These are phyloP conservation scores for Notothenia coriiceps DNA, from an alignment of 2,113 vertebrate genomes.

Conservation along the genomic window DNA sequence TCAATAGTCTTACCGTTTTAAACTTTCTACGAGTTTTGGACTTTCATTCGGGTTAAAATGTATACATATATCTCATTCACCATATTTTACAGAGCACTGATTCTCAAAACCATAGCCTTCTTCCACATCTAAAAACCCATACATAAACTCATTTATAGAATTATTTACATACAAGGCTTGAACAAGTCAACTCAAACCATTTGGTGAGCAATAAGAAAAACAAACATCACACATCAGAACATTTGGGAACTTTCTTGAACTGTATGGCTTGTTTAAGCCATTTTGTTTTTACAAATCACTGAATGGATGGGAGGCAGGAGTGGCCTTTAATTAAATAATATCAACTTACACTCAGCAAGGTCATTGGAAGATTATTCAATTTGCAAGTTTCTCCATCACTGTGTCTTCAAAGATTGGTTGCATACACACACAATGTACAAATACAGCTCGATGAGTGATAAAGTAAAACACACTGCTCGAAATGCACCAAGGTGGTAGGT, in stretches of 20 bases:
- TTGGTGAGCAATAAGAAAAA: conserved; percentile 49
- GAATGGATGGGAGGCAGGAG: conserved; percentile 20
- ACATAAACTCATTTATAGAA: conserved; percentile 76
- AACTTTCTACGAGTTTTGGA: conserved; percentile 57
- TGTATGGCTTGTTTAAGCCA: conserved; percentile 11
- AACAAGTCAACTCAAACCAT: conserved; percentile 57
- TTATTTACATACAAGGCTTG: conserved; percentile 79
- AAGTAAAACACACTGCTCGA: conserved; percentile 14
- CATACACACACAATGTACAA: conserved; percentile 41
- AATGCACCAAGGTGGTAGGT: conserved; percentile 21
- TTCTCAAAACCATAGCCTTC: conserved; percentile 61
- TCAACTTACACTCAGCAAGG: conserved; percentile 4
- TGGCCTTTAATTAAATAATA: conserved; percentile 43
- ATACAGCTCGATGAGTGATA: conserved; percentile 2
- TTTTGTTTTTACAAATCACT: conserved; percentile 45
- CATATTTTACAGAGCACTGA: conserved; percentile 72
- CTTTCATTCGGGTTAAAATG: conserved; percentile 70
- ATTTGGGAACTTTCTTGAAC: conserved; percentile 32
- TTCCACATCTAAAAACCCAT: conserved; percentile 68
- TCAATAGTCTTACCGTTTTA: conserved; percentile 54
- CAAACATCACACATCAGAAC: conserved; percentile 38
- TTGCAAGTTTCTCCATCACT: conserved; percentile 14
- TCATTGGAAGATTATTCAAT: conserved; percentile 5
- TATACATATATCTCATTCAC: conserved; percentile 68
- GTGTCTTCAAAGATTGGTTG: conserved; percentile 43